Conservation (phyloP, 2,888 invertebrate genomes). For the Calliphora vomitoria region DNA sequence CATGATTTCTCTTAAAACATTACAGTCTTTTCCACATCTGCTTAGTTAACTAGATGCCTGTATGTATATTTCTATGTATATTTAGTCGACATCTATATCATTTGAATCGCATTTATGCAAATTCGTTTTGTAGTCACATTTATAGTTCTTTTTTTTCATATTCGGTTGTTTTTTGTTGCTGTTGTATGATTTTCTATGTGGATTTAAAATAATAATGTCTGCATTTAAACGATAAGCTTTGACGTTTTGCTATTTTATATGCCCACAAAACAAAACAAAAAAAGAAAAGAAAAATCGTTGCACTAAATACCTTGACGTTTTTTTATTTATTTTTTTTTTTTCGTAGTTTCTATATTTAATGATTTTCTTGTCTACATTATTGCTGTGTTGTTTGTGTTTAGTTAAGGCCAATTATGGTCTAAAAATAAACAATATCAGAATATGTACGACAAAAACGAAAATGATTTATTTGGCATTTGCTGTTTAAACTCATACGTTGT, state of each 20-base stretch:
- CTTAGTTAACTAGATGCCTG: constrained; percentile 27
- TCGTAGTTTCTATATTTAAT: constrained; percentile 33
- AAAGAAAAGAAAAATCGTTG: constrained; percentile 32
- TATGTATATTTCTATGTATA: background rate
- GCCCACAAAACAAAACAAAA: constrained; percentile 35
- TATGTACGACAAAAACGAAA: constrained; percentile 10
- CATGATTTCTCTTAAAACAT: too few relatives aligned
- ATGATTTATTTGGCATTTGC: constrained; percentile 52
- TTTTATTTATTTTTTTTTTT: background rate
- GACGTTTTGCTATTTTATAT: constrained; percentile 59
- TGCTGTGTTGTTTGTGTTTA: background rate
- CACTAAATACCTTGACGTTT: constrained; percentile 52
- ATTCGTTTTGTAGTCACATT: constrained; percentile 65
- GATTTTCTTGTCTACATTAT: constrained; percentile 37
- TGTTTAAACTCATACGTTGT: constrained; percentile 17
- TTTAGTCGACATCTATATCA: constrained; percentile 53
- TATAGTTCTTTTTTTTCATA: constrained; percentile 24
- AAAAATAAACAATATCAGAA: constrained; percentile 15
- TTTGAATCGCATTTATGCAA: constrained; percentile 74
- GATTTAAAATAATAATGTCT: constrained; percentile 74
- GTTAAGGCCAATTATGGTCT: constrained; percentile 46
- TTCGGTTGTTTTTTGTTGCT: background rate
- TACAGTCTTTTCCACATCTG: constrained; percentile 16
- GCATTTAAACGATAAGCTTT: constrained; percentile 75
- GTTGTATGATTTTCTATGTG: constrained; percentile 49